These are phyloP conservation scores for Caenorhabditis wallacei DNA, from an alignment of 2,888 invertebrate species.

Conservation along the genomic window DNA sequence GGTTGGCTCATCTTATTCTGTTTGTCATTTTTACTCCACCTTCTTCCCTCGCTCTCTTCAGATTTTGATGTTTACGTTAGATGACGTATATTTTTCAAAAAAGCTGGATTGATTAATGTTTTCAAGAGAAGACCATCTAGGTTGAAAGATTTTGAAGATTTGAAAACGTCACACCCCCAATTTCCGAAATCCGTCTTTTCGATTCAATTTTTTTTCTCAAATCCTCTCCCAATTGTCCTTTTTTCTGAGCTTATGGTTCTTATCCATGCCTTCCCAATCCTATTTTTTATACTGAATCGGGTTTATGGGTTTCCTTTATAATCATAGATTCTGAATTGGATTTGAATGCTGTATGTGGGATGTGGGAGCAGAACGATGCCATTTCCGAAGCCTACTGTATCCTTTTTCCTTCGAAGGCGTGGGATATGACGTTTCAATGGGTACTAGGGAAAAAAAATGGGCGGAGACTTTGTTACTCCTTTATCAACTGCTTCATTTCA, in stretches of 20 bases:
- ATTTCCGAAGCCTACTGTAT: slow-evolving; percentile 21
- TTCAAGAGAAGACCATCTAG: not conserved
- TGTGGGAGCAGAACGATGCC: not conserved
- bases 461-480: not conserved
- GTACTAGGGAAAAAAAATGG: not conserved
- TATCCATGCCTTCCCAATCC: slow-evolving; percentile 1
- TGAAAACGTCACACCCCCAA: slow-evolving; percentile 14
- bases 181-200: not conserved
- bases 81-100: slow-evolving; percentile 35
- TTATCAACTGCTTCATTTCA: not conserved
- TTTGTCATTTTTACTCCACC: not conserved
- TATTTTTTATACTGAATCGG: not conserved
- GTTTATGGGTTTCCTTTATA: slow-evolving; percentile 5
- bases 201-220: not conserved
- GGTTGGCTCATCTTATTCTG: not conserved
- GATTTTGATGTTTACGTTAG: not conserved
- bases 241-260: slow-evolving; percentile 2
- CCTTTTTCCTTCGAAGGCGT: slow-evolving; percentile 6
- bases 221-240: not conserved
- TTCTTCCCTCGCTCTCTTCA: not conserved
- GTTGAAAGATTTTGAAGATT: not conserved
- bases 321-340: slow-evolving; percentile 25
- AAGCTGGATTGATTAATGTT: slow-evolving; percentile 29
- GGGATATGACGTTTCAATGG: slow-evolving; percentile 32
- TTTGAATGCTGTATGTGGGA: not conserved